Evolutionary conservation across 2,888 invertebrate species (phyloP).

Genomic region (Lissonota sp.): DNA sequence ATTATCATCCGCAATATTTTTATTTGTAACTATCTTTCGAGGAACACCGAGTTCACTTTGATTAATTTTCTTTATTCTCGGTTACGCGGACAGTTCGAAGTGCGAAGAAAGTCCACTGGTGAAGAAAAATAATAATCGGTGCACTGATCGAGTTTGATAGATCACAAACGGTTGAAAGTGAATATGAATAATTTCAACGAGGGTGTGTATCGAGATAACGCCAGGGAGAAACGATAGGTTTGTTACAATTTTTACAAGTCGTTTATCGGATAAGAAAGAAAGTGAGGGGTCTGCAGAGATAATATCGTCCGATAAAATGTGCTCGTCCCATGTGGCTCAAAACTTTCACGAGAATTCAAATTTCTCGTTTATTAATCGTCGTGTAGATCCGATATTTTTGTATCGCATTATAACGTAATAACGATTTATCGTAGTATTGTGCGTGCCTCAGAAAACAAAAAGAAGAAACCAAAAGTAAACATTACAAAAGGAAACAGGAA

Average conservation of each 20-base stretch:
- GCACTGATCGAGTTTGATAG: conserved; percentile 1
- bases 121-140: conserved; percentile 3
- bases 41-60: not conserved
- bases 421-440: conserved; percentile 50
- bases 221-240: conserved; percentile 60
- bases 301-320: conserved; percentile 17
- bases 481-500: not conserved
- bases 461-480: not conserved
- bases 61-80: conserved; percentile 10
- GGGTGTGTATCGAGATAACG: not conserved
- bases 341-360: conserved; percentile 16
- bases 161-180: conserved; percentile 12
- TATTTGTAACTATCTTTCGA: not conserved
- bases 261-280: conserved; percentile 22
- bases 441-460: conserved; percentile 39
- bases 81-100: conserved; percentile 8
- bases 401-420: conserved; percentile 49
- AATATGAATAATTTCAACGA: conserved; percentile 8
- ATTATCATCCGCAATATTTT: conserved; percentile 11
- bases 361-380: conserved; percentile 47
- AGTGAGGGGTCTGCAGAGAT: conserved; percentile 47
- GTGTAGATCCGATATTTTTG: conserved; percentile 61
- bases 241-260: conserved; percentile 68
- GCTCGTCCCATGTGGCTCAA: conserved; percentile 28
- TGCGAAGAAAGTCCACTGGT: conserved; percentile 23